Base-by-base conservation (phyloP, 2,888 invertebrate species). In the Drosophila percnosoma region DNA sequence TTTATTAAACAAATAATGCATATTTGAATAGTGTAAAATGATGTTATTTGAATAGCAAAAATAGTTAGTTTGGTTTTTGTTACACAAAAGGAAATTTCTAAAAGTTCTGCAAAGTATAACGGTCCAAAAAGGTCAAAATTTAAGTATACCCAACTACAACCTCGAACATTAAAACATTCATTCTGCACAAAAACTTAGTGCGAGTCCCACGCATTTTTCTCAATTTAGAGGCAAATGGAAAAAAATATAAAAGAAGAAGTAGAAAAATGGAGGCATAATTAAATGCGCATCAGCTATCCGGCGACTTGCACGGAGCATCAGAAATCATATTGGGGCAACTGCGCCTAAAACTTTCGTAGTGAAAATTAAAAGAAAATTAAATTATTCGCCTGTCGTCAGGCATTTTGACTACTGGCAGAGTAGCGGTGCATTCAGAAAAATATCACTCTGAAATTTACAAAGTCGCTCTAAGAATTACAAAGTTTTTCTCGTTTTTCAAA, bases 281-380 rank as follows among this genome's bases (percentile, higher is more conserved):
- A 57, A 72, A 64, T 63, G 36, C 33, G 52, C 52, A 57, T 72
- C 72, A 71, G 63, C 72, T 11, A 31, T 21, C 40, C 29, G 13
- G 15, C 15, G 15, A 42, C 31, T 40, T 40, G 59, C 60, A 42
- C n/a, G n/a, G 6, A n/a, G 27, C 36, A n/a, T 18, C 7, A 38
- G 53, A 48, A 73, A 69, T 51, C 62, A 76, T 59, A 69, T 73
- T 70, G 74, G 66, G 63, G 60, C 24, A 68, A 73, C 58, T 73
- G 68, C 67, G 69, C 57, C 76, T 51, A 57, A 66, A 80, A 78
- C 65, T 80, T 78, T 68, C 40, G 55, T 65, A 69, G 72, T 68
- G 78, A 82, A 82, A 80, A 80, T 83, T 80, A 83, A 73, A 80
- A 83, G 78, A 64, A 82, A 82, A 82, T 82, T 73, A 80, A 82